phyloP scores from a whole-genome alignment of 2,888 invertebrate genomes.

The Melieria omissa region DNA sequence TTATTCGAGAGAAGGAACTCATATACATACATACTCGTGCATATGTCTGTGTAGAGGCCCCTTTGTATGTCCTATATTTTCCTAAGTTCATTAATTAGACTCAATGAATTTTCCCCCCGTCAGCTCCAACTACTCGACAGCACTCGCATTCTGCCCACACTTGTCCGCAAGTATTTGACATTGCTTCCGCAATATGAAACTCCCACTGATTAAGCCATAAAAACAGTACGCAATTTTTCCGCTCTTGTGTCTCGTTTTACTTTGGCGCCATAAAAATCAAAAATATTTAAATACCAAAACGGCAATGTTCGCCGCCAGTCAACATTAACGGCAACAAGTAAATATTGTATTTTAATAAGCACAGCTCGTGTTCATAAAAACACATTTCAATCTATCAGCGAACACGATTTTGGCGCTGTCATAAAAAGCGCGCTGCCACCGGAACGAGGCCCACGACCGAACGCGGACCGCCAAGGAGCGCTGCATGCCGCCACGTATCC shows the following conservation, averaged over 20 bases:
- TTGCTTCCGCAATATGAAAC: background rate
- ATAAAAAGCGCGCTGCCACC: constrained; percentile 14
- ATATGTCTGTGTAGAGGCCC: too few species aligned
- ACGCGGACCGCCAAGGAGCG: constrained; percentile 1
- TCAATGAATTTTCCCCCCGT: too few species aligned
- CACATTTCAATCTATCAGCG: constrained; percentile 38
- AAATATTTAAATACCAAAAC: too few species aligned
- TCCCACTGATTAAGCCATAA: background rate
- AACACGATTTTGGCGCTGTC: constrained; percentile 36
- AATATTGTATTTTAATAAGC: constrained; percentile 27
- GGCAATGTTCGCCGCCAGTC: background rate
- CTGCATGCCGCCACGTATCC: constrained; percentile 6
- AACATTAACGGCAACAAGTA: background rate
- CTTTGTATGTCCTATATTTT: too few species aligned
- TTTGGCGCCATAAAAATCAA: too few species aligned
- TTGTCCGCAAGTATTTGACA: background rate
- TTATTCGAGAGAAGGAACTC: too few species aligned
- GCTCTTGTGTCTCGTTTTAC: too few species aligned
- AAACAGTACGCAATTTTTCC: too few species aligned
- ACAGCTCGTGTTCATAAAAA: constrained; percentile 35
- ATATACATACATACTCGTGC: too few species aligned
- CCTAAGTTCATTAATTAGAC: too few species aligned
- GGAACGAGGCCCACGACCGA: background rate
- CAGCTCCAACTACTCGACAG: too few species aligned
- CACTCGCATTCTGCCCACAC: too few species aligned